Evolutionary conservation across 2,888 invertebrate species (phyloP).

Genomic region (Drosophila algonquin): DNA sequence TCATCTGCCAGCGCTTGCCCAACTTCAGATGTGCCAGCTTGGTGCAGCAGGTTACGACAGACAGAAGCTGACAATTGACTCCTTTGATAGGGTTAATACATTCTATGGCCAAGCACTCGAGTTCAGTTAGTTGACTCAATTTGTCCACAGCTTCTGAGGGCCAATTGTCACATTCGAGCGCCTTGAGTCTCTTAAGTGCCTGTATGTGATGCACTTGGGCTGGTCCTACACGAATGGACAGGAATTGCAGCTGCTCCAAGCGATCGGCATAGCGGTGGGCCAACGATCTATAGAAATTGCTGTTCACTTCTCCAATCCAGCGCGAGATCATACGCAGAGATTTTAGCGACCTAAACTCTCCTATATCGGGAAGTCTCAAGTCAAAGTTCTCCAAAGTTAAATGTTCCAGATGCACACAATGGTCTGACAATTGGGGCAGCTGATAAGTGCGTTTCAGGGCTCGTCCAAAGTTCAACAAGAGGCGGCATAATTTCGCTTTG

Average conservation of each 20-base stretch:
- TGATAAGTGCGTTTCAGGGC: conserved; percentile 10
- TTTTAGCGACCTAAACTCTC: conserved; percentile 44
- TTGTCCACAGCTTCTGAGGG: conserved; percentile 31
- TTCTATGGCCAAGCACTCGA: conserved; percentile 54
- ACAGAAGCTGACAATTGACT: conserved; percentile 26
- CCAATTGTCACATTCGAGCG: conserved; percentile 51
- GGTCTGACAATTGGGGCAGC: conserved; percentile 24
- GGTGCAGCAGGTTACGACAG: conserved; percentile 40
- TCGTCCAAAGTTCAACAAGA: conserved; percentile 49
- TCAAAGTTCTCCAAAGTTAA: conserved; percentile 63
- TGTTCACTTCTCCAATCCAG: conserved; percentile 22
- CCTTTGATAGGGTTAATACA: conserved; percentile 14
- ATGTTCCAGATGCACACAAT: conserved; percentile 51
- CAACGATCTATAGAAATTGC: conserved; percentile 43
- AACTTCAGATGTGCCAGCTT: conserved; percentile 53
- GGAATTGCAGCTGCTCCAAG: conserved; percentile 50
- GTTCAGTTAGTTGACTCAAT: conserved; percentile 31
- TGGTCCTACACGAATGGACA: conserved; percentile 26
- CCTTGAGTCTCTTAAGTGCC: conserved; percentile 32
- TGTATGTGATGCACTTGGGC: conserved; percentile 47
- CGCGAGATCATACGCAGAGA: conserved; percentile 54
- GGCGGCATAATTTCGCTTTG: conserved; percentile 25
- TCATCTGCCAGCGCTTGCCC: conserved; percentile 40
- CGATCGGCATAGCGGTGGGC: conserved; percentile 34
- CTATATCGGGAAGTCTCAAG: conserved; percentile 38